Percentiles rank a stretch among this genome's conserved stretches.
Conservation (phyloP, 2,113 vertebrate genomes). For the Crotalus horridus region DNA sequence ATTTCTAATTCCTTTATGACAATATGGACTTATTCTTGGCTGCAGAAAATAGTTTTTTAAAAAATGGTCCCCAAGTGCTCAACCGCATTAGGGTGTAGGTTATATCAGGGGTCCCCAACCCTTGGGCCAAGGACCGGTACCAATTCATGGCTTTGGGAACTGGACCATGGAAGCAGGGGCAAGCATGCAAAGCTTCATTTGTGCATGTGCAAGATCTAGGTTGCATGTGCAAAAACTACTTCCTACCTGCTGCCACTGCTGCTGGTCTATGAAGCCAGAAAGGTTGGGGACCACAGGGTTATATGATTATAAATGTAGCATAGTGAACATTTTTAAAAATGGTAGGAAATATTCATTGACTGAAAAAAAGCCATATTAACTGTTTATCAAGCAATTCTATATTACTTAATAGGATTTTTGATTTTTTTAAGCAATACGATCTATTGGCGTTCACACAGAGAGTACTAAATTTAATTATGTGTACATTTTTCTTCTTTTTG, state of each 20-base stretch:
- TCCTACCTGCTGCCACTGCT: neutral
- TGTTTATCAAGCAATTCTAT: neutral
- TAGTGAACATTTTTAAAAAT: neutral
- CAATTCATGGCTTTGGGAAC: no score
- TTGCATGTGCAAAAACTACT: neutral
- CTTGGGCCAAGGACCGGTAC: no score
- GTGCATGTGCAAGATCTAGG: neutral
- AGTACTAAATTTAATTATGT: neutral
- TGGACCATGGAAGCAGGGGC: no score
- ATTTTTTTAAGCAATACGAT: neutral
- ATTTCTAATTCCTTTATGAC: neutral
- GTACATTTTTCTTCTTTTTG: slow-evolving; percentile 8
- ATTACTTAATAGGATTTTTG: neutral
- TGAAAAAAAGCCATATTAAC: neutral
- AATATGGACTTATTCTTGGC: neutral
- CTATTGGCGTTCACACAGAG: neutral
- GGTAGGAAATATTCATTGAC: neutral
- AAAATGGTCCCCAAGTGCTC: neutral
- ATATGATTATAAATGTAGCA: neutral
- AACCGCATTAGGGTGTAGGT: neutral
- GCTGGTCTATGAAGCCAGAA: neutral
- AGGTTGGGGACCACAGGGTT: neutral
- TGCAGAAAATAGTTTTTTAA: neutral
- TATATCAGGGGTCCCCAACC: neutral
- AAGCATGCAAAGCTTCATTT: no score